Evolutionary conservation across 2,888 invertebrate genomes (phyloP), one percentile per base, ranked within the genome.

Genomic region (Charanyca ferruginea): DNA sequence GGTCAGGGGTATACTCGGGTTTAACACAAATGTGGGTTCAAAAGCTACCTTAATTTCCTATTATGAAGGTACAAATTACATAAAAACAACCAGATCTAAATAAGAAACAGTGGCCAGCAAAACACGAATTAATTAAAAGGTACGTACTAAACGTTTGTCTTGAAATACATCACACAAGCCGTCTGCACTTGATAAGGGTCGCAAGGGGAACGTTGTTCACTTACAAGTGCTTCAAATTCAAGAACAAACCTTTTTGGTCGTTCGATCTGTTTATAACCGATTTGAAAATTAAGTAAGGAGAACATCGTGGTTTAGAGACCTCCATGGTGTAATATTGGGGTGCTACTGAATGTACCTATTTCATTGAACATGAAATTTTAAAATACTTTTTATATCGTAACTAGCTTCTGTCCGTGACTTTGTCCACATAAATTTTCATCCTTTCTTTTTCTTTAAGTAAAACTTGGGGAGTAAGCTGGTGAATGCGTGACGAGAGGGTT

Each of bases 171-270:
- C 59, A 76, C 67, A 77, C 66, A 62, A 75, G 25, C 59, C 59
- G 59, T 66, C 76, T 70, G 61, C 60, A 67, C 79, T 65, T 77
- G 77, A 77, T 79, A 59, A 79, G 76, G 77, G 79, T 77, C 52
- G 44, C 55, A 7, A 47, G 20, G 44, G 41, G 28, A 57, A 62
- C 61, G 38, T 42, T 77, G 69, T 22, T 69, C 70, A 65, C 64
- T 64, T 77, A 59, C 55, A 48, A 66, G 23, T 66, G 23, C 55
- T 77, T 60, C 44, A 41, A 47, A 66, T 57, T 66, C 48, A 57
- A 65, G 66, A 55, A 48, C 52, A 59, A 77, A 77, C 66, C 66
- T 72, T 73, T 76, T 65, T 60, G 59, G 66, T 73, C 73, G 73
- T 71, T 53, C 42, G 18, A 58, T 22, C 20, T 47, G 58, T 28